Conservation (phyloP, 2,888 invertebrate genomes). For the Venusia cambrica region DNA sequence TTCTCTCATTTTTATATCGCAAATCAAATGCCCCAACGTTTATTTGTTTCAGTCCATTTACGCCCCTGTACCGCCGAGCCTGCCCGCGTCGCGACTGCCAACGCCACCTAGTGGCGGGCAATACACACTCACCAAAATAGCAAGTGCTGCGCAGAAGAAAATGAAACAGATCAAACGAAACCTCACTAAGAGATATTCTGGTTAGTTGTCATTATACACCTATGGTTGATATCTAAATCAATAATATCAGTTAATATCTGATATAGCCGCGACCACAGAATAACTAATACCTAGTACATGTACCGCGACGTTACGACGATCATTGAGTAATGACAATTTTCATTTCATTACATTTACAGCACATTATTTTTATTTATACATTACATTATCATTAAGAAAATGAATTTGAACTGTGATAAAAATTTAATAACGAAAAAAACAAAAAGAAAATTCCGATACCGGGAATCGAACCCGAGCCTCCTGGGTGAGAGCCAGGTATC, state of each 20-base stretch:
- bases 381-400: too few species aligned
- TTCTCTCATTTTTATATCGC: too few species aligned
- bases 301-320: too few species aligned
- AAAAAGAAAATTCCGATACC: conserved; percentile 78
- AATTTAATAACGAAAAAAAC: too few species aligned
- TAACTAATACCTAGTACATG: too few species aligned
- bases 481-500: conserved; percentile 85
- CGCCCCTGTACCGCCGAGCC: conserved; percentile 47
- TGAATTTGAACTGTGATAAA: too few species aligned
- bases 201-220: conserved; percentile 44
- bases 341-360: too few species aligned
- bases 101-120: conserved; percentile 82
- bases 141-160: conserved; percentile 81
- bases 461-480: conserved; percentile 84
- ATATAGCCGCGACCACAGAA: too few species aligned
- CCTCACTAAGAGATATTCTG: conserved; percentile 80
- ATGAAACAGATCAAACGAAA: conserved; percentile 85
- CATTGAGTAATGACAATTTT: too few species aligned
- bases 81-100: conserved; percentile 75
- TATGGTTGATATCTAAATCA: too few species aligned
- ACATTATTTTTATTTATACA: too few species aligned
- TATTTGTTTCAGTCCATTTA: conserved; percentile 35
- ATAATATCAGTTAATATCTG: too few species aligned
- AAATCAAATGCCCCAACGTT: conserved; percentile 1
- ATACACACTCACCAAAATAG: conserved; percentile 84